phyloP scores from a whole-genome alignment of 2,797 vertebrate species.

The Hemitrygon akajei region DNA sequence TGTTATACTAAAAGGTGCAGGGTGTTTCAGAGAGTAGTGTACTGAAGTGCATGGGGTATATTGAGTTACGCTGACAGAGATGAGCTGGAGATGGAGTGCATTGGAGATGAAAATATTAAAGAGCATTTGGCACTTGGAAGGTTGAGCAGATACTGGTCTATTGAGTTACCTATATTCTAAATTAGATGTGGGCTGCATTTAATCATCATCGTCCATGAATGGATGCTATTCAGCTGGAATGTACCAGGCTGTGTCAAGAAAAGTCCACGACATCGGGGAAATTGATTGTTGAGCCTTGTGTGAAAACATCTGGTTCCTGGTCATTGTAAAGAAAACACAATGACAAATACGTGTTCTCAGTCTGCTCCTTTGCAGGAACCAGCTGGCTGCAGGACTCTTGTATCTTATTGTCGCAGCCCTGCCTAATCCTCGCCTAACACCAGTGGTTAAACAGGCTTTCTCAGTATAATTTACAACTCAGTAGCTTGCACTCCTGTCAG shows the following conservation, averaged over 20 bases:
- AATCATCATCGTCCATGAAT: neutral
- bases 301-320: neutral
- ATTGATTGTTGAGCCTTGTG: neutral
- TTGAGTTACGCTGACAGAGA: too few species aligned
- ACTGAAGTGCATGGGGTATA: neutral
- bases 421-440: neutral
- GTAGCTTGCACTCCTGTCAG: conserved; percentile 7
- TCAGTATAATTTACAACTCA: conserved; percentile 1
- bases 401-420: conserved; percentile 9
- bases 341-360: neutral
- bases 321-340: neutral
- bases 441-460: neutral
- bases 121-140: neutral
- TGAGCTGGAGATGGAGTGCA: too few species aligned
- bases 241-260: neutral
- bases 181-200: neutral
- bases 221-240: neutral
- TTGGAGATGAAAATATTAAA: too few species aligned
- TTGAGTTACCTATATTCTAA: neutral
- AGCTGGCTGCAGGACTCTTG: neutral
- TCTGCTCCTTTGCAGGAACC: conserved; percentile 1
- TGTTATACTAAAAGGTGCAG: neutral
- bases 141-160: neutral
- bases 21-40: neutral
- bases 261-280: neutral